Percentiles rank a stretch among this genome's conserved stretches.
Conservation (phyloP, 1,140 invertebrate species). For the Diachasmimorpha longicaudata region DNA sequence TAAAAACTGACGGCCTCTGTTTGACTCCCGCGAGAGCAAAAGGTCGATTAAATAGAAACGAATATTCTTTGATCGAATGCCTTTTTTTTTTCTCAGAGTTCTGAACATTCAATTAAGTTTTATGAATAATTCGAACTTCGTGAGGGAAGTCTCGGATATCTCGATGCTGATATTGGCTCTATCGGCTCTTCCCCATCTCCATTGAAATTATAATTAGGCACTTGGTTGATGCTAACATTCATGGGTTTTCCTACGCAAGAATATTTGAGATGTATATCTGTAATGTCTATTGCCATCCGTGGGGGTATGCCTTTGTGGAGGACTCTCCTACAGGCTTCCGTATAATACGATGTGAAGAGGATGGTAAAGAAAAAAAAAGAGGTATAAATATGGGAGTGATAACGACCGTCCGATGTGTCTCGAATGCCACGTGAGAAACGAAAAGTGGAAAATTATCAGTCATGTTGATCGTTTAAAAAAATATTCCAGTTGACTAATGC, state of each 20-base stretch:
- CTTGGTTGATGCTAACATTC: conserved; percentile 26
- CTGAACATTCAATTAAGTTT: too few species aligned
- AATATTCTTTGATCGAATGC: too few species aligned
- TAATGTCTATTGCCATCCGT: conserved; percentile 30
- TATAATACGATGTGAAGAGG: background rate
- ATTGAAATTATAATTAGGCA: conserved; percentile 34
- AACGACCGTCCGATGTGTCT: conserved; percentile 12
- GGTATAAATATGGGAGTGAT: background rate
- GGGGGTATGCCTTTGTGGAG: conserved; percentile 1
- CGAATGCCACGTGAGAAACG: background rate
- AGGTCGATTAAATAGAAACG: too few species aligned
- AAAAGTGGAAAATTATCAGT: background rate
- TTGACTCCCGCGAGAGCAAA: too few species aligned
- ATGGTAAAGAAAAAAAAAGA: background rate
- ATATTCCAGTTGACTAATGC: background rate
- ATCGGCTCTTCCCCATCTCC: conserved; percentile 24
- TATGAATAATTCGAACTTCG: background rate
- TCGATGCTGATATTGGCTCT: background rate
- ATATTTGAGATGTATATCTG: conserved; percentile 37
- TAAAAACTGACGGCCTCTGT: too few species aligned
- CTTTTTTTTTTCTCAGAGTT: too few species aligned
- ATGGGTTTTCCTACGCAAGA: background rate
- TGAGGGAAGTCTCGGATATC: too few species aligned
- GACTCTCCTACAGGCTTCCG: background rate
- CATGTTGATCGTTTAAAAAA: background rate